Evolutionary conservation across 2,113 vertebrate genomes (phyloP).

Genomic region (Oophaga pumilio): DNA sequence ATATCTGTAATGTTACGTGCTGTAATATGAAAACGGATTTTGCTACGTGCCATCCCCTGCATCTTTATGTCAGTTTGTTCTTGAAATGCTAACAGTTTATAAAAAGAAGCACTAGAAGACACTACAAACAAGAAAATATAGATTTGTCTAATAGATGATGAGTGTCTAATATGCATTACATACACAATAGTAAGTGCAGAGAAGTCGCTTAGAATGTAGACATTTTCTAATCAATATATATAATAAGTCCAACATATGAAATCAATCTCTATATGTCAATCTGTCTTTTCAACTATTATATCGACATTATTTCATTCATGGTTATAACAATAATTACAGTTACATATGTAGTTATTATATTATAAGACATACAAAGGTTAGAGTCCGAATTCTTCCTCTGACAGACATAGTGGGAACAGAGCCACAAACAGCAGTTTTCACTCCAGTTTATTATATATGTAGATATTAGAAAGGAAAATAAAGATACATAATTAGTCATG

Average conservation of each 20-base stretch:
- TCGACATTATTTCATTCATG: neutral
- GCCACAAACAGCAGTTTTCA: neutral
- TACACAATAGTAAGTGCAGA: neutral
- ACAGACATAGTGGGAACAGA: neutral
- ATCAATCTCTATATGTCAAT: constrained; percentile 8
- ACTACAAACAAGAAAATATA: neutral
- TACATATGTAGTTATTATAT: neutral
- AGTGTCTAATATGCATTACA: neutral
- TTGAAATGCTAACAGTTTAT: neutral
- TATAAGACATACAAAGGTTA: neutral
- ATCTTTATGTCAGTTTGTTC: neutral
- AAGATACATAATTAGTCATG: too few relatives aligned
- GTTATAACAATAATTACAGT: neutral
- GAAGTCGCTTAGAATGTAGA: neutral
- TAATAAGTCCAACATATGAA: neutral
- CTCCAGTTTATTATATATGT: neutral
- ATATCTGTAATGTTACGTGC: neutral
- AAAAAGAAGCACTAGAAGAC: constrained; percentile 5
- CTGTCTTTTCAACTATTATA: neutral
- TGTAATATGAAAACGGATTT: neutral
- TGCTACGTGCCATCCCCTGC: neutral
- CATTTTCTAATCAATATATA: constrained; percentile 1
- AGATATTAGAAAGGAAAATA: too few relatives aligned
- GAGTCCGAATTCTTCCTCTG: neutral
- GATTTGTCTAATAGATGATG: neutral